These are phyloP conservation scores for Dipus sagitta DNA, from an alignment of 2,797 vertebrate genomes.

Conservation along the genomic window DNA sequence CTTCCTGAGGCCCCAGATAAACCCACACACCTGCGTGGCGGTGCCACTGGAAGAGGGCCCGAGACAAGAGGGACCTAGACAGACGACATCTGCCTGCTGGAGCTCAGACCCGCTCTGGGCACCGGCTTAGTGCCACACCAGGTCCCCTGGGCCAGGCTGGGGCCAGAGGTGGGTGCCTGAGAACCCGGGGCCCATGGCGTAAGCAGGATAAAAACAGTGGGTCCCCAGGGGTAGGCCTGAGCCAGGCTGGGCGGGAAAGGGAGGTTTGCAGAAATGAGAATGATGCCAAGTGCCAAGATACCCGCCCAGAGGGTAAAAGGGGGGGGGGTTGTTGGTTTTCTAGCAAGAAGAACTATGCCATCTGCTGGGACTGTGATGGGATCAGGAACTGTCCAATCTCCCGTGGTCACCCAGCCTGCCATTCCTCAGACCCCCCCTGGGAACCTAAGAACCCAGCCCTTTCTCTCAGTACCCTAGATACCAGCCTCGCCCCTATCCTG, in stretches of 20 bases:
- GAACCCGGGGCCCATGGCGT: constrained; percentile 40
- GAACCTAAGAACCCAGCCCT: background rate
- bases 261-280: constrained; percentile 54
- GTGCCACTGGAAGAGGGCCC: background rate
- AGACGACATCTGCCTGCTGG: background rate
- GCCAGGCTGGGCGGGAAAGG: background rate
- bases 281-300: constrained; percentile 65
- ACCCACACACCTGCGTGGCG: constrained; percentile 67
- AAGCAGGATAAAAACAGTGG: constrained; percentile 45
- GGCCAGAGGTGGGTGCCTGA: constrained; percentile 56
- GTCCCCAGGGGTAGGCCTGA: constrained; percentile 67
- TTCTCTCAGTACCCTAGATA: background rate
- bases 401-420: background rate
- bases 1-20: constrained; percentile 55
- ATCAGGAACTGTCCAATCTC: too few relatives aligned
- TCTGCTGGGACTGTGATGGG: background rate
- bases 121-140: background rate
- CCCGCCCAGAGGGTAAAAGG: constrained; percentile 54
- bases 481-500: background rate
- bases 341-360: background rate
- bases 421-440: background rate
- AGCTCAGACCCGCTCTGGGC: background rate
- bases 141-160: constrained; percentile 35
- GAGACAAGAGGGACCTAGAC: background rate
- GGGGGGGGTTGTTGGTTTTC: background rate